Percentiles rank a stretch among this genome's conserved stretches.
These are phyloP conservation scores for Cheilosia impressa DNA, from an alignment of 2,888 invertebrate species.

Conservation along the genomic window DNA sequence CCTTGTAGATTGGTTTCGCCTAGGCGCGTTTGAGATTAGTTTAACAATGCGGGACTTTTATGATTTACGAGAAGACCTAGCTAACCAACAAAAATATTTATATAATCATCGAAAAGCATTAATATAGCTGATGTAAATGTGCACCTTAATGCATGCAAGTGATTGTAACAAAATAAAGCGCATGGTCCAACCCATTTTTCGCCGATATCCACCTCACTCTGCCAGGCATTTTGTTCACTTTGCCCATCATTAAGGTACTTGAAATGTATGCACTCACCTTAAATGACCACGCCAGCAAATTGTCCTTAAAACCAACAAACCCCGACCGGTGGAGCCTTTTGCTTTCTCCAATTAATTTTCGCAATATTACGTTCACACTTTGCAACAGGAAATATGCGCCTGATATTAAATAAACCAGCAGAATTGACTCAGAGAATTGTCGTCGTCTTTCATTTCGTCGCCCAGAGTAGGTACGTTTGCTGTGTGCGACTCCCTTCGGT, in stretches of 20 bases:
- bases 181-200: background rate
- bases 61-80: no score
- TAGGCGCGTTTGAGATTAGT: no score
- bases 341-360: conserved; percentile 48
- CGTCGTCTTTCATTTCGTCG: conserved; percentile 13
- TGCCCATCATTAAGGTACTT: conserved; percentile 1
- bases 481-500: conserved; percentile 44
- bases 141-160: no score
- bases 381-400: conserved; percentile 23
- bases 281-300: conserved; percentile 31
- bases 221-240: background rate
- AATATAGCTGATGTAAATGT: no score
- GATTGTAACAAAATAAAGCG: no score
- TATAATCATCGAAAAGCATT: no score
- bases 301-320: conserved; percentile 12
- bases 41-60: no score
- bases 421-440: conserved; percentile 26
- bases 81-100: no score
- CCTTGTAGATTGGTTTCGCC: no score
- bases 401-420: conserved; percentile 36
- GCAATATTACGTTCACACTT: conserved; percentile 62
- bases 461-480: conserved; percentile 1
- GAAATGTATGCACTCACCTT: background rate
- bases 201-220: background rate
- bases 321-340: background rate